Evolutionary conservation across 1,140 invertebrate species (phyloP), one percentile per base, ranked within the genome.

Genomic region (Caenorhabditis remanei): DNA sequence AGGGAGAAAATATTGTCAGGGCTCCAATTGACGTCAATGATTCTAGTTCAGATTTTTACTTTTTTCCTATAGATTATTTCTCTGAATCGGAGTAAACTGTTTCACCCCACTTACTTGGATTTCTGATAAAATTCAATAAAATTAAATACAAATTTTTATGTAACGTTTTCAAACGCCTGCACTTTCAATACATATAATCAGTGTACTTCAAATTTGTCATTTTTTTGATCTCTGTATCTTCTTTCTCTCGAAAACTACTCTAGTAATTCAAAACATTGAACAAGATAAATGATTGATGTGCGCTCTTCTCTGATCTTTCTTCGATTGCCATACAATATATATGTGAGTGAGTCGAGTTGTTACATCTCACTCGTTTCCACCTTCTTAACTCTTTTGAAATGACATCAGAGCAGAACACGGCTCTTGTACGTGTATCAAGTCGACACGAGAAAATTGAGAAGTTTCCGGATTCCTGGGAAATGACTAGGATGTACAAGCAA

Each of bases 391-490:
- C 71, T 79, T 79, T 50, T 46, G 71, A 79, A 79, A 79, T 79
- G 71, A 79, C 71, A 79, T 79, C 71, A 79, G 71, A 79, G 71
- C 71, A 79, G 71, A 79, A 79, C 71, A 79, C 71, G 71, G 71
- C 46, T 48, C 71, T 79, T 79, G 71, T 79, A 79, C 71, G 71
- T 79, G 71, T 79, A 79, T 79, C 71, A 24, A 16, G 71, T 24
- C 71, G 71, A 79, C 71, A 79, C 71, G 71, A 7, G 32, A 41
- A 79, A 71, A 79, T 79, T 50, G 71, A 79, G 71, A 79, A 79
- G 71, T 48, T 79, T 79, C 71, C 71, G 71, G 71, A 79, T 79
- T 79, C 71, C 46, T 79, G 71, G 71, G 71, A 79, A 79, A 79
- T 79, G 71, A 79, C 71, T 79, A 79, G 71, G 46, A 24, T 79